Evolutionary conservation across 2,113 vertebrate genomes (phyloP), one percentile per base, ranked within the genome.

Genomic region (Megalops atlanticus): DNA sequence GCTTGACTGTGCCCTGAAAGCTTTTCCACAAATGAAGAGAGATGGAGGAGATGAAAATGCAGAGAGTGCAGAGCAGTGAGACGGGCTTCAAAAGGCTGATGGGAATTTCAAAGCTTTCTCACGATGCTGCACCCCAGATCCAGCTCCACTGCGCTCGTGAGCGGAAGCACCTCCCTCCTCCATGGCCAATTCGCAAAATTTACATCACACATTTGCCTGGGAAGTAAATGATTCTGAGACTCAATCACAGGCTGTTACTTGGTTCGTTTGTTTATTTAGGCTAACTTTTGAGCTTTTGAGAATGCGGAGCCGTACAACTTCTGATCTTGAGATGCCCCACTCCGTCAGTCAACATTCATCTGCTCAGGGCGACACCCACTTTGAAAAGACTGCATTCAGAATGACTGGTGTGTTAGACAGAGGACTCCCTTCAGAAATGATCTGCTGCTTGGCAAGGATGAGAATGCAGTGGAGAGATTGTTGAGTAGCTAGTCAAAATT

Each of bases 181-280:
- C 14, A 21, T 5, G 21, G 52, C 58, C 0, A 64, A 64, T 64
- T 31, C 58, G n/a, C n/a, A 4, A 64, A 64, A 64, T 10, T 64
- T n/a, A 10, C 8, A 64, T 24, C 2, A 31, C 24, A 64, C 58
- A 3, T 40, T 70, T 45, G 77, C 75, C 82, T 5, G 15, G 16
- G 33, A 80, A 74, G 74, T 78, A 52, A 80, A 40, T 74, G 76
- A 83, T 77, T 77, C 72, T 3, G 24, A 58, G 68, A 79, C 36
- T 43, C 85, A 90, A 87, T 82, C 80, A 88, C n/a, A 85, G 58
- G 35, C 38, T 75, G 84, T 86, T 87, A 80, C 84, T 88, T 76
- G 39, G 72, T 47, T 72, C 86, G 85, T 90, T 88, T 87, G 85
- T 87, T 90, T 81, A 82, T 89, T 87, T 76, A 89, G 89, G 90